Base-by-base conservation (phyloP, 2,113 vertebrate genomes). In the Sorex fumeus region DNA sequence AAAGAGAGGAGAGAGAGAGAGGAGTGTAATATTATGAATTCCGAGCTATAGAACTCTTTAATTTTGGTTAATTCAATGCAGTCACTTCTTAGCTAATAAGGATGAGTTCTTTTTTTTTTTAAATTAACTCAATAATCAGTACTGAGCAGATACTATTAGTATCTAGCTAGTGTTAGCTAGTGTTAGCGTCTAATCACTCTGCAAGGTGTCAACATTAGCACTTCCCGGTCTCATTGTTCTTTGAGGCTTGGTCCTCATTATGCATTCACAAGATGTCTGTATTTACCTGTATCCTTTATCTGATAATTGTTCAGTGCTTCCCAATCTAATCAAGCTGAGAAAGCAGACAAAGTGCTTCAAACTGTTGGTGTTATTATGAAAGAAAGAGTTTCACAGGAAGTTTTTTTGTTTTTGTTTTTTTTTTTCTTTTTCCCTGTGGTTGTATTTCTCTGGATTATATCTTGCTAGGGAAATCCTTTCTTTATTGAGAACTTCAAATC, bases 61-160 rank as follows among this genome's bases (percentile, higher is more conserved):
- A 89, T 57, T 67, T 91, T 87, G 21, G 67, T 50, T 81, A 57
- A 83, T 47, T 30, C 75, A 62, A 7, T 67, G 28, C 19, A 25
- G 27, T 57, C 2, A 83, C 40, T 75, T 32, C 66, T 75, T 23
- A 84, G 28, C 53, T 50, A 11, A 90, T 60, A 72, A 95, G 92
- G 69, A 8, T 25, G 30, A 67, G 23, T 21, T 69, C 8, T 27
- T 70, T 19, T 87, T 78, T 90, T 70, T 30, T 84, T 64, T n/a
- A 47, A 60, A 88, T 75, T 45, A 75, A 85, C 40, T 81, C 66
- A 85, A 62, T 1, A 71, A 71, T 40, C 16, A 50, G 0, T 32
- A 66, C 0, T 70, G 8, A 82, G 47, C 27, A 25, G 50, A 34
- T 4, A 30, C 27, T 15, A 6, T 2, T 50, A 50, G 28, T 23